Conservation (phyloP, 2,113 vertebrate species). For the Chascanopsetta lugubris region DNA sequence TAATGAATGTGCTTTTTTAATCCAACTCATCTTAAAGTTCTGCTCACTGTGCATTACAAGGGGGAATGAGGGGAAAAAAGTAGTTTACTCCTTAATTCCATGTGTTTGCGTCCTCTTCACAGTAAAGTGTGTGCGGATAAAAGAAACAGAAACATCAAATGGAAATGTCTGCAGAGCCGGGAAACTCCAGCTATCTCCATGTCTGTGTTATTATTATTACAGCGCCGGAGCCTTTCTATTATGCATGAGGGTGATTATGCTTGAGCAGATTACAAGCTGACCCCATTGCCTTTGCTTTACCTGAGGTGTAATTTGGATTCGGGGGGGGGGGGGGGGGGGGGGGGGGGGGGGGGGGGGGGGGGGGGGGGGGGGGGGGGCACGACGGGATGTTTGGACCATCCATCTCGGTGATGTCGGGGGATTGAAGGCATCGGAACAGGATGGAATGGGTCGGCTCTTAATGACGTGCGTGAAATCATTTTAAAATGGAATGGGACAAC, state of each 20-base stretch:
- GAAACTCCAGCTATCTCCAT: constrained; percentile 57
- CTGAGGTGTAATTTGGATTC: constrained; percentile 74
- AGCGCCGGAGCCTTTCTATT: constrained; percentile 54
- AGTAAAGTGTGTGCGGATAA: constrained; percentile 27
- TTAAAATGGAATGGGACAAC: constrained; percentile 66
- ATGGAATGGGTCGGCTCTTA: constrained; percentile 56
- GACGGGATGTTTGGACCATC: constrained; percentile 55
- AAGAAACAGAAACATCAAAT: constrained; percentile 45
- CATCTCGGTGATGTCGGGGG: constrained; percentile 59
- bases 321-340: constrained; percentile 45
- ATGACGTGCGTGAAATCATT: constrained; percentile 70
- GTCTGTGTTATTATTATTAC: constrained; percentile 59
- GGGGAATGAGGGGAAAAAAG: no score
- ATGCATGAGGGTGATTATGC: constrained; percentile 74
- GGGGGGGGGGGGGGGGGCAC: constrained; percentile 48
- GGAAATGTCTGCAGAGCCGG: constrained; percentile 41
- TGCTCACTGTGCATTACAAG: no score
- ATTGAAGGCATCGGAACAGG: constrained; percentile 48
- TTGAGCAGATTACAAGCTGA: constrained; percentile 74
- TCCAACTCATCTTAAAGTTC: no score
- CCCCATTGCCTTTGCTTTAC: constrained; percentile 74
- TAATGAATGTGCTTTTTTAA: no score
- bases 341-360: constrained; percentile 38
- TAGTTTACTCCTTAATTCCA: background rate
- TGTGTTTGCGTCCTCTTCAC: constrained; percentile 5